A percentile compares a stretch with the other conserved stretches of the same genome.
phyloP scores from a whole-genome alignment of 2,113 vertebrate species.

The Varanus komodoensis region DNA sequence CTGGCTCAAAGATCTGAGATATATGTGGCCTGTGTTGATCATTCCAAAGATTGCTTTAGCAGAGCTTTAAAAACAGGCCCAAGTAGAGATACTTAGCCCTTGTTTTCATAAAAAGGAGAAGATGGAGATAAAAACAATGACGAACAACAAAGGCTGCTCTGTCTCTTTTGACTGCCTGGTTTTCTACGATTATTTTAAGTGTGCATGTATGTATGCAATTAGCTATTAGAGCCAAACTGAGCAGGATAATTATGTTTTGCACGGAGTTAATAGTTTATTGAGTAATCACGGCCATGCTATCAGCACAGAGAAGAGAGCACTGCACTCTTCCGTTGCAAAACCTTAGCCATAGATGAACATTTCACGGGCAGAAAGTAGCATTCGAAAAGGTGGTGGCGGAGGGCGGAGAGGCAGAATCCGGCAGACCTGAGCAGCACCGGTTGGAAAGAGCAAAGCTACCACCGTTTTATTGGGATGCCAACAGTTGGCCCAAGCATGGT shows the following conservation, averaged over 20 bases:
- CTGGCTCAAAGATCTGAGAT: background rate
- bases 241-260: constrained; percentile 45
- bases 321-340: background rate
- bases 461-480: constrained; percentile 15
- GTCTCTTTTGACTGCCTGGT: background rate
- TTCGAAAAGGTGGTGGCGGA: background rate
- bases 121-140: background rate
- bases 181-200: constrained; percentile 37
- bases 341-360: background rate
- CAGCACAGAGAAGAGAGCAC: background rate
- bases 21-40: background rate
- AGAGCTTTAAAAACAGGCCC: background rate
- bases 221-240: constrained; percentile 44
- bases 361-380: background rate
- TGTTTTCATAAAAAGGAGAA: background rate
- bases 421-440: background rate
- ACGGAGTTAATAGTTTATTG: constrained; percentile 22
- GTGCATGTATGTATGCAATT: background rate
- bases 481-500: background rate
- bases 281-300: background rate
- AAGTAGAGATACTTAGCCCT: background rate
- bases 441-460: constrained; percentile 1
- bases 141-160: background rate
- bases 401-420: background rate
- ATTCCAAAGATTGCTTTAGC: constrained; percentile 1